Base-by-base conservation (phyloP, 2,797 vertebrate genomes). In the Chloroceryle inda region DNA sequence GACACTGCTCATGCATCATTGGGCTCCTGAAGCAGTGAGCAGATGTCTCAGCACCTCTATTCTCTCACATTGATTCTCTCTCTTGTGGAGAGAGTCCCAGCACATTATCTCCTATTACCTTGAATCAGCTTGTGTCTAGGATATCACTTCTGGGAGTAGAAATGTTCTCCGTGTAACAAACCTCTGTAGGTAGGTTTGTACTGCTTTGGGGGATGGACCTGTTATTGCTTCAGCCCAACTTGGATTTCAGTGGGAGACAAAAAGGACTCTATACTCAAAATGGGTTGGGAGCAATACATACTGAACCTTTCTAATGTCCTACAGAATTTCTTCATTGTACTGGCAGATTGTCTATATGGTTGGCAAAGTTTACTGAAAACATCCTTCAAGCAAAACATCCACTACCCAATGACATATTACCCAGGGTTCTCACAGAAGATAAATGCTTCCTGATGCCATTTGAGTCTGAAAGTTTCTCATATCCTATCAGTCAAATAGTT, bases 221-320 rank as follows among this genome's bases (percentile, higher is more conserved):
- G 6, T 35, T 83, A 22, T 4, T 44, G 14, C 20, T 92, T 63
- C 40, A 79, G 37, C 24, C n/a, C 40, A 45, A 6, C 40, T 47
- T 67, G 56, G 18, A 76, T 31, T 4, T 63, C 53, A 31, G 21
- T 55, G 52, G 6, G 27, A 87, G 19, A 47, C 6, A 52, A 47
- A 73, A 68, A 85, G 35, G 27, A 35, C 6, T 31, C 23, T 0
- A 1, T 42, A 14, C n/a, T 61, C 31, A 38, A 71, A 85, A 67
- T 4, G 1, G 7, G 38, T 71, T 55, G 2, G 20, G 56, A 88
- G 22, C 19, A 68, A 16, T 62, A 61, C 24, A 19, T 49, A 74
- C 26, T 1, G 2, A 79, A 44, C 4, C 10, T 47, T 71, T 44
- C 11, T 31, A 0, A 0, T 27, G 26, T 67, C 23, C 18, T 71